Conservation (phyloP, 2,113 vertebrate species). For the Melozone crissalis region DNA sequence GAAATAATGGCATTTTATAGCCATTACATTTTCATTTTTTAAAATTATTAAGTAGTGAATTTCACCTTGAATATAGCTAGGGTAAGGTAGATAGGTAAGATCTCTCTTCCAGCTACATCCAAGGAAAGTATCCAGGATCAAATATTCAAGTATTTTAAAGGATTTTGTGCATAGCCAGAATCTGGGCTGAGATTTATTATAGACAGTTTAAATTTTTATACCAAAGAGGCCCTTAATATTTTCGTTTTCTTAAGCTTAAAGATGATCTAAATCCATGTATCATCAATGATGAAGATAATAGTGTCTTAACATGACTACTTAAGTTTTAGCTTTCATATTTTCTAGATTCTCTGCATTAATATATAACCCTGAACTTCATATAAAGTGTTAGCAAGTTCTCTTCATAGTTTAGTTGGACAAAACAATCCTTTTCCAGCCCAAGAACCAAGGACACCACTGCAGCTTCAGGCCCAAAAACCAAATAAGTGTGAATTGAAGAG, state of each 20-base stretch:
- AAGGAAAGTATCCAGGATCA: not conserved
- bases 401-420: not conserved
- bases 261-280: not conserved
- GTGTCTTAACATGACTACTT: not conserved
- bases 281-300: not conserved
- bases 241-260: not conserved
- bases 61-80: not conserved
- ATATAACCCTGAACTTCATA: not conserved
- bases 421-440: not conserved
- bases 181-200: not conserved
- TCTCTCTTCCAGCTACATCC: not conserved
- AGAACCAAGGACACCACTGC: rapidly evolving
- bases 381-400: not conserved
- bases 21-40: not conserved
- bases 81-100: not conserved
- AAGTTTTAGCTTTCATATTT: not conserved
- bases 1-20: not conserved
- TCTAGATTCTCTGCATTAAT: not conserved
- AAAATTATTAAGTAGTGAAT: not conserved
- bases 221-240: not conserved
- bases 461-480: not conserved
- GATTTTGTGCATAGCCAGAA: not conserved
- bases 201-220: not conserved
- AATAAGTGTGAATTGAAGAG: not conserved
- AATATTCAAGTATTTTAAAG: not conserved